A percentile compares a stretch with the other conserved stretches of the same genome.
Evolutionary conservation across 2,888 invertebrate species (phyloP).

Genomic region (Prosapia bicincta): DNA sequence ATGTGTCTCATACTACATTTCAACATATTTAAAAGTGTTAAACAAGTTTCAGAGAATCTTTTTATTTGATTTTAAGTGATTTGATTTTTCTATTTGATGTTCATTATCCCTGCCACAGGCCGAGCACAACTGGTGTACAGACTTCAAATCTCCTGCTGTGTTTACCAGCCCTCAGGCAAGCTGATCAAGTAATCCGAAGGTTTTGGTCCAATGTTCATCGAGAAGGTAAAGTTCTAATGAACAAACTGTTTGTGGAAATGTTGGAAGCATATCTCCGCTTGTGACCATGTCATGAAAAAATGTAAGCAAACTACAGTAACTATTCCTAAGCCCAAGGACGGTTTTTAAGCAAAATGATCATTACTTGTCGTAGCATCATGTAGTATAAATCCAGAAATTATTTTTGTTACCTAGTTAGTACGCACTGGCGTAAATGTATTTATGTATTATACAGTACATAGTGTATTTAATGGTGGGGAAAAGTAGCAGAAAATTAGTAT

Average conservation of each 20-base stretch:
- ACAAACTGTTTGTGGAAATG: conserved; percentile 96
- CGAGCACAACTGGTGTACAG: conserved; percentile 49
- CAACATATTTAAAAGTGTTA: no score
- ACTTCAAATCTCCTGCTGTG: conserved; percentile 84
- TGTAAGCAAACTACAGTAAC: neutral
- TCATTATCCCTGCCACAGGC: conserved; percentile 37
- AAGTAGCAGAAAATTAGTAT: conserved; percentile 11
- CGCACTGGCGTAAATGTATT: conserved; percentile 22
- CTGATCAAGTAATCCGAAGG: conserved; percentile 81
- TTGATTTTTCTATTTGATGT: neutral
- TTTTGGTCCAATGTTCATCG: conserved; percentile 89
- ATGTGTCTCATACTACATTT: no score
- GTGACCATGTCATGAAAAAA: conserved; percentile 6
- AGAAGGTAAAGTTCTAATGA: conserved; percentile 88
- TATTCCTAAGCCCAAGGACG: neutral
- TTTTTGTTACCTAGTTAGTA: conserved; percentile 31
- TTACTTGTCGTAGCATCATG: conserved; percentile 8
- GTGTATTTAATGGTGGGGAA: conserved; percentile 26
- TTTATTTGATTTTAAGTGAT: neutral
- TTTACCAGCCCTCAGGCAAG: conserved; percentile 84
- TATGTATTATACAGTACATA: conserved; percentile 29
- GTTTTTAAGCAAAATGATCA: neutral
- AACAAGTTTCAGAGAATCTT: no score
- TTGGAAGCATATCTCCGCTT: conserved; percentile 65
- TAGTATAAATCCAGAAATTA: conserved; percentile 25